Conservation (phyloP, 2,113 vertebrate species). For the Narcine bancroftii region DNA sequence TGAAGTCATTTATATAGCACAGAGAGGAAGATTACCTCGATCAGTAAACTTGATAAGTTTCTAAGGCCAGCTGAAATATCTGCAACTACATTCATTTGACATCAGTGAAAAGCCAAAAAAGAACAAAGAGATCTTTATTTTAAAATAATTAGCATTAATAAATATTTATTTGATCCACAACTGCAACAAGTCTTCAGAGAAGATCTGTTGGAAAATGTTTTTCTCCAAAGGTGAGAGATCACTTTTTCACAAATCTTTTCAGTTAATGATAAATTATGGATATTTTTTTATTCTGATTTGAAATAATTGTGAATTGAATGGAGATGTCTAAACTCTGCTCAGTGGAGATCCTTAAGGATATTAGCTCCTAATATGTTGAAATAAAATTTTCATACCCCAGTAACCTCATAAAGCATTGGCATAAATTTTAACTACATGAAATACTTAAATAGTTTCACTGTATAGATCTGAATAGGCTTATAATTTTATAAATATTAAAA, state of each 20-base stretch:
- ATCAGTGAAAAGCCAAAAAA: not conserved
- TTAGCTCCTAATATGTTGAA: slow-evolving; percentile 23
- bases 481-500: slow-evolving; percentile 37
- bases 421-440: slow-evolving; percentile 34
- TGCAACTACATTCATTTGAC: not conserved
- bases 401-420: slow-evolving; percentile 13
- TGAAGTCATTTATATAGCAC: not conserved
- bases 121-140: not conserved
- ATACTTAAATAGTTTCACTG: slow-evolving; percentile 23
- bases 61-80: not conserved
- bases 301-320: not conserved
- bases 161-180: not conserved
- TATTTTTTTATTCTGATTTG: slow-evolving; percentile 30
- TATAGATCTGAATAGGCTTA: slow-evolving; percentile 22
- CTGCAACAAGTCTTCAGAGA: not conserved
- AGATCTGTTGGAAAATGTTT: not conserved
- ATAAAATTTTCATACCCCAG: slow-evolving; percentile 37
- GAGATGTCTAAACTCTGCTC: slow-evolving; percentile 9
- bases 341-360: slow-evolving; percentile 24
- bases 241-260: not conserved
- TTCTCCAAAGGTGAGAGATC: not conserved
- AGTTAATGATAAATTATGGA: slow-evolving; percentile 25
- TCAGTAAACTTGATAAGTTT: not conserved
- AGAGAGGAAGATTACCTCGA: not conserved
- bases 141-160: not conserved